Evolutionary conservation across 2,797 vertebrate species (phyloP).

Genomic region (Lophius americanus): DNA sequence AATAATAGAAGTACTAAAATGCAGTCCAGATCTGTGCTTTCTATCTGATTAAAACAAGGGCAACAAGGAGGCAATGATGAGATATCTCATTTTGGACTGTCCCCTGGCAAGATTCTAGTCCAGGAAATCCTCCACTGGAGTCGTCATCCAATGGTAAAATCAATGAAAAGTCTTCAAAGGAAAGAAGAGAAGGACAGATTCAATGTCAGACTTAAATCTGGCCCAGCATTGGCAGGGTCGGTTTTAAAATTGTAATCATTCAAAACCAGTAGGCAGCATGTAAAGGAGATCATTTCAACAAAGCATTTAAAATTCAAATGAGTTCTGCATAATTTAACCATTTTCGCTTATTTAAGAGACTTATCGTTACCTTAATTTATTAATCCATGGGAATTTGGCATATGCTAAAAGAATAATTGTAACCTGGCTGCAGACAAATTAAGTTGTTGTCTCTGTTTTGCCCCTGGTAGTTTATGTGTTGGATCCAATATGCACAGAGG

Average conservation of each 20-base stretch:
- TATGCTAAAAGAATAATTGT: background rate
- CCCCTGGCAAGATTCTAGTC: constrained; percentile 35
- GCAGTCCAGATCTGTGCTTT: constrained; percentile 8
- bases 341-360: background rate
- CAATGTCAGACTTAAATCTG: constrained; percentile 21
- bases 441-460: background rate
- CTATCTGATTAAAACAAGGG: constrained; percentile 34
- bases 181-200: constrained; percentile 39
- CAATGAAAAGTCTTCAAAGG: constrained; percentile 37
- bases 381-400: background rate
- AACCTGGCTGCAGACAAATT: constrained; percentile 9
- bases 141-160: constrained; percentile 30
- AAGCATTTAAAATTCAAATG: constrained; percentile 6
- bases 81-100: constrained; percentile 15
- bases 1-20: constrained; percentile 16
- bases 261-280: background rate
- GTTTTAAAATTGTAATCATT: background rate
- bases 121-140: constrained; percentile 40
- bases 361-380: background rate
- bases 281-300: background rate
- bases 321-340: fast-evolving
- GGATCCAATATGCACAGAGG: constrained; percentile 18
- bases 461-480: background rate
- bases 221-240: background rate
- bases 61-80: constrained; percentile 30